These are phyloP conservation scores for Chlorodrepanis virens DNA, from an alignment of 2,113 vertebrate species.

Conservation along the genomic window DNA sequence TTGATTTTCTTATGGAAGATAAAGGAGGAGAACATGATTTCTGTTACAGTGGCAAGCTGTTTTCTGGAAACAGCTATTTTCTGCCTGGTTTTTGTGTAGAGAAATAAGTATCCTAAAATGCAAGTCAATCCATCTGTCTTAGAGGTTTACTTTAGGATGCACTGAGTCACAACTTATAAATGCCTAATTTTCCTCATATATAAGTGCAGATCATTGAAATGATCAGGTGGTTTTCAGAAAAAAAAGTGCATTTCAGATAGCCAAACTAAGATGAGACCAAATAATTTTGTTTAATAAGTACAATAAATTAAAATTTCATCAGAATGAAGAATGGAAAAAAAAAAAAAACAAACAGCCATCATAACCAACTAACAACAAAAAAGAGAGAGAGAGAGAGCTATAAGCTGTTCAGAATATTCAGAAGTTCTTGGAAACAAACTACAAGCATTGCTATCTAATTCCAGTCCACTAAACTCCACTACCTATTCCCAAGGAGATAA, in stretches of 20 bases:
- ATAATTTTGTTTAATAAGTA: background rate
- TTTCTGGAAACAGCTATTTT: background rate
- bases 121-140: background rate
- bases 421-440: background rate
- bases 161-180: background rate
- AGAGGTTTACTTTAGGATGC: background rate
- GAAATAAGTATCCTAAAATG: background rate
- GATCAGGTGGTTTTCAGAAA: background rate
- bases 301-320: background rate
- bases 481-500: background rate
- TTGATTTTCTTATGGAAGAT: background rate
- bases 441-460: background rate
- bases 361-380: background rate
- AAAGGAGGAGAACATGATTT: background rate
- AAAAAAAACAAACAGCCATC: fast-evolving
- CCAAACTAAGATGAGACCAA: background rate
- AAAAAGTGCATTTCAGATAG: background rate
- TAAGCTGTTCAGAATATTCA: background rate
- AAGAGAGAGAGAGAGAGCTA: too few species aligned
- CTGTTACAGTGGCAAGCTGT: background rate
- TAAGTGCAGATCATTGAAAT: background rate
- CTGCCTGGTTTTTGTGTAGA: background rate
- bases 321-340: background rate
- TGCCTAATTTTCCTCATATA: background rate
- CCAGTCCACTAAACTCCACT: background rate